phyloP scores from a whole-genome alignment of 2,888 invertebrate species.

The Oxycera nigricornis region DNA sequence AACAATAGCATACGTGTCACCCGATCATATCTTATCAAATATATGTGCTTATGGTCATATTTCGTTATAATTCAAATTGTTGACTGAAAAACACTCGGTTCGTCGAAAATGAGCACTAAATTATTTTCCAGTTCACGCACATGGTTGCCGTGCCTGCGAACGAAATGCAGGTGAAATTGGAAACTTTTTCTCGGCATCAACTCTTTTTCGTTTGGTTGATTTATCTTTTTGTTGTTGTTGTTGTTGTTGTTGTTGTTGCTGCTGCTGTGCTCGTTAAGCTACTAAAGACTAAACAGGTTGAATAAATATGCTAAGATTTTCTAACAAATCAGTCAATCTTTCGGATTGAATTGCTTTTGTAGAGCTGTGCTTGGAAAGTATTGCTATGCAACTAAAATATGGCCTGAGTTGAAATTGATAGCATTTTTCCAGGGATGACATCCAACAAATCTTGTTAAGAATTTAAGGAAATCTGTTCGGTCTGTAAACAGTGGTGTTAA shows the following conservation, averaged over 20 bases:
- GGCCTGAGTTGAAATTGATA: no score
- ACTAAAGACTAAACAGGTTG: slow-evolving; percentile 16
- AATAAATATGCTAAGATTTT: neutral
- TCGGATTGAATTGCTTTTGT: neutral
- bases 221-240: neutral
- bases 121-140: slow-evolving; percentile 4
- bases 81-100: no score
- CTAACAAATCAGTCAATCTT: slow-evolving; percentile 27
- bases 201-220: neutral
- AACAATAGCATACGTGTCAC: slow-evolving; percentile 1
- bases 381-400: neutral
- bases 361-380: neutral
- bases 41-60: slow-evolving; percentile 4
- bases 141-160: neutral
- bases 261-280: neutral
- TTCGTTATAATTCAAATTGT: slow-evolving; percentile 8
- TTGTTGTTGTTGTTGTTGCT: no score
- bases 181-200: neutral
- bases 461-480: no score
- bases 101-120: slow-evolving; percentile 8
- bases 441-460: no score
- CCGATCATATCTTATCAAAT: slow-evolving; percentile 30
- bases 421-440: no score
- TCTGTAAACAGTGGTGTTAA: no score
- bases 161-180: slow-evolving; percentile 20